Evolutionary conservation across 2,113 vertebrate species (phyloP).

Genomic region (Podarcis cretensis): DNA sequence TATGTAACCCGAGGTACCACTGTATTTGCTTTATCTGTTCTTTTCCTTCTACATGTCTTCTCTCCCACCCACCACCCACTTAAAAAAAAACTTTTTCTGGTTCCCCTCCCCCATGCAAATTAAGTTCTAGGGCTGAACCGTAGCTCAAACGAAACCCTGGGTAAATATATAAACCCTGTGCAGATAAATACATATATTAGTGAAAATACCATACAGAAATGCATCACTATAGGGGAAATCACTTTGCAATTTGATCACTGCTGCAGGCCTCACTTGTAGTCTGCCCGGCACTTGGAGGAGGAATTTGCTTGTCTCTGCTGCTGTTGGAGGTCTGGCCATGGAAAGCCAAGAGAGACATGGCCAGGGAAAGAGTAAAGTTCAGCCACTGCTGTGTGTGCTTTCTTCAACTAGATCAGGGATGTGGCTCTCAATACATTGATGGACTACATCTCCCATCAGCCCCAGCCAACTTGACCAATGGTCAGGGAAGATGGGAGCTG

Average conservation of each 20-base stretch:
- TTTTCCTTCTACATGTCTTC: background rate
- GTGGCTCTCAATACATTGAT: no score
- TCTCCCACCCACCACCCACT: background rate
- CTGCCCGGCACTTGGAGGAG: background rate
- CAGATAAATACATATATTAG: no score
- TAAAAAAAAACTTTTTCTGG: no score
- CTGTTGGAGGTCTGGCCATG: background rate
- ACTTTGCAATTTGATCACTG: no score
- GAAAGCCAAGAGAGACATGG: background rate
- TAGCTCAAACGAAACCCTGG: background rate
- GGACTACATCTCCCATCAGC: no score
- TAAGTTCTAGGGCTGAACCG: background rate
- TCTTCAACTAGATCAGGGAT: background rate
- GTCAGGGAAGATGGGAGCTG: no score
- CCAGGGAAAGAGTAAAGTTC: background rate
- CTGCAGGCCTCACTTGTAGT: background rate
- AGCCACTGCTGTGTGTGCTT: background rate
- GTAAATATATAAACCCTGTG: no score
- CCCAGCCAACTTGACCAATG: no score
- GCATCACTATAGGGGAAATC: no score
- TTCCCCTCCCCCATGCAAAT: no score
- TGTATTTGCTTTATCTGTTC: background rate
- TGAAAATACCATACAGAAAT: no score
- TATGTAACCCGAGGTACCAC: no score
- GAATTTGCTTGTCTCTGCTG: background rate